Evolutionary conservation across 1,140 invertebrate genomes (phyloP).

Genomic region (Drosophila arawakana): DNA sequence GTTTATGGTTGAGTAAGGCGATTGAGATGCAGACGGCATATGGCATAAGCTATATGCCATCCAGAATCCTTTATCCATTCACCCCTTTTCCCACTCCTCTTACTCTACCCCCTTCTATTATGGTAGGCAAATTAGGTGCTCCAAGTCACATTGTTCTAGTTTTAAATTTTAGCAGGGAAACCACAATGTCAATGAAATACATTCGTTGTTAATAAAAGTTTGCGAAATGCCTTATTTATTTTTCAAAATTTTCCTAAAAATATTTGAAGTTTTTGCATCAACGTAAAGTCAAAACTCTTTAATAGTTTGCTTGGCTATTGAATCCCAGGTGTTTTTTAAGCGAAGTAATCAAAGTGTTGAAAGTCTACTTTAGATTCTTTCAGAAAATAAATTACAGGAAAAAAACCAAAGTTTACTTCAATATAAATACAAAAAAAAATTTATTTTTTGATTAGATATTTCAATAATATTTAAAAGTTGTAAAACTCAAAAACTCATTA

Average conservation of each 20-base stretch:
- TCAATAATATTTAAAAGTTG: no score
- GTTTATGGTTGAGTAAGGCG: conserved; percentile 42
- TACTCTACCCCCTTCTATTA: not conserved
- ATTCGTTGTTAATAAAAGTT: not conserved
- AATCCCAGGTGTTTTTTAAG: no score
- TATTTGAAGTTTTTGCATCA: not conserved
- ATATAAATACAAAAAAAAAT: no score
- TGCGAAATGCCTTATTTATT: not conserved
- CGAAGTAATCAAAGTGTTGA: no score
- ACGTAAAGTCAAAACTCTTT: no score
- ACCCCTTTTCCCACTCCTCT: not conserved
- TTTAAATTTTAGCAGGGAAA: conserved; percentile 3
- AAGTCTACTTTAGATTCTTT: no score
- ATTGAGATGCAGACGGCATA: conserved; percentile 4
- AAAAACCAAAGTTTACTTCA: no score
- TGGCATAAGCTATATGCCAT: not conserved
- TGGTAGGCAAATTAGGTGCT: conserved; percentile 9
- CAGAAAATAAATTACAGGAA: no score
- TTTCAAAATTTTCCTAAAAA: not conserved
- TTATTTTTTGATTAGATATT: no score
- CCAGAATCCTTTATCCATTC: not conserved
- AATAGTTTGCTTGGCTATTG: no score
- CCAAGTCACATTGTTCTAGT: conserved; percentile 33
- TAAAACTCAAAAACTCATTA: no score
- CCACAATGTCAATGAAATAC: not conserved